Evolutionary conservation across 2,113 vertebrate genomes (phyloP).

Genomic region (Stigmatopora argus): DNA sequence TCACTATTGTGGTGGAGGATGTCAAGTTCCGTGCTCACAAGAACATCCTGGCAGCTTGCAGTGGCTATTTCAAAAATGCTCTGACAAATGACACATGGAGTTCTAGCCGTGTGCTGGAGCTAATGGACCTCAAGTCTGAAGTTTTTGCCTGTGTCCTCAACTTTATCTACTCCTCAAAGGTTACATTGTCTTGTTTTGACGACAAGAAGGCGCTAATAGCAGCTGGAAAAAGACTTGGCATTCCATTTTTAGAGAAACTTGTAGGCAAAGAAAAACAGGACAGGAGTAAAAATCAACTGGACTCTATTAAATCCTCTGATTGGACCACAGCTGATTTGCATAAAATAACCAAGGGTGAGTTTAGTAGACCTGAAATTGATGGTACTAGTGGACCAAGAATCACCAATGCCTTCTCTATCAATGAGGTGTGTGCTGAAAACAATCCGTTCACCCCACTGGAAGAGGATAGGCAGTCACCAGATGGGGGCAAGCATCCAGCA

Average conservation of each 20-base stretch:
- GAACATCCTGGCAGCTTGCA: constrained; percentile 93
- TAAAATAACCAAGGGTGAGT: constrained; percentile 63
- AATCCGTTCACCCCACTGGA: constrained; percentile 84
- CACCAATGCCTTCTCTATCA: constrained; percentile 97
- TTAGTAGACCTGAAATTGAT: constrained; percentile 72
- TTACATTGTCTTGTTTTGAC: constrained; percentile 76
- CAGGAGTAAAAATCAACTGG: constrained; percentile 11
- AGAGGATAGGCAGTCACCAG: constrained; percentile 76
- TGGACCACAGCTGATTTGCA: constrained; percentile 27
- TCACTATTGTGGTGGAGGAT: constrained; percentile 96
- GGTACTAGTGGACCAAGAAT: constrained; percentile 85
- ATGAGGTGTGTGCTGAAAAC: constrained; percentile 79
- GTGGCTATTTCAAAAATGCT: constrained; percentile 90
- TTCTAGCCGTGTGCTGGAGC: constrained; percentile 87
- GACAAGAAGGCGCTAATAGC: constrained; percentile 79
- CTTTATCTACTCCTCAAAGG: constrained; percentile 94
- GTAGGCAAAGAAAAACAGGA: constrained; percentile 53
- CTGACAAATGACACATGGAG: constrained; percentile 81
- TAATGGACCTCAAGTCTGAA: constrained; percentile 92
- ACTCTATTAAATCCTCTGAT: constrained; percentile 38
- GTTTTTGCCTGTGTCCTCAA: constrained; percentile 94
- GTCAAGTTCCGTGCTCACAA: constrained; percentile 96
- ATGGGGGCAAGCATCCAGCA: constrained; percentile 57
- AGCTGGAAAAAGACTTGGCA: constrained; percentile 91
- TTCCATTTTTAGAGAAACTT: constrained; percentile 90